Conservation (phyloP, 2,888 invertebrate species). For the Entomobrya multifasciata region DNA sequence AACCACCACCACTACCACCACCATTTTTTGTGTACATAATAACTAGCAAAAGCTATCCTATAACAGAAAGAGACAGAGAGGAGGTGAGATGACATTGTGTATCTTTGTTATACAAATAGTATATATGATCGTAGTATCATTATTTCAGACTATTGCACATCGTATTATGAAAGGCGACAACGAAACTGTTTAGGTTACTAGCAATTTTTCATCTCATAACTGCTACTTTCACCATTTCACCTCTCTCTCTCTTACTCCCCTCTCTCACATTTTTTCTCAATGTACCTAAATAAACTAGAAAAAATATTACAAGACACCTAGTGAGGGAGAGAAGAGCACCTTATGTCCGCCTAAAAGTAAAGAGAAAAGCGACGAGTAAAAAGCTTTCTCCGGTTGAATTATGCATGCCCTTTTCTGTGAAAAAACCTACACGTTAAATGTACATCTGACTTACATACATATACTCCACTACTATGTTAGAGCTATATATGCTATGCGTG, state of each 20-base stretch:
- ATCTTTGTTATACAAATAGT: slow-evolving; percentile 9
- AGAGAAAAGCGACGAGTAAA: slow-evolving; percentile 28
- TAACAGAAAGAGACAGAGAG: not conserved
- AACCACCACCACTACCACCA: slow-evolving; percentile 1
- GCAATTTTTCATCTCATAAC: slow-evolving; percentile 69
- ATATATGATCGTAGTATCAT: not conserved
- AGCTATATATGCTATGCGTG: not conserved
- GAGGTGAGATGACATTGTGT: slow-evolving; percentile 28
- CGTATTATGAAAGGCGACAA: slow-evolving; percentile 52
- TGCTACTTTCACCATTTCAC: slow-evolving; percentile 60
- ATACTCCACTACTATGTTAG: not conserved
- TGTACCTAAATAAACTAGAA: slow-evolving; percentile 4
- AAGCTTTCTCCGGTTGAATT: slow-evolving; percentile 70
- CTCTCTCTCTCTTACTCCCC: slow-evolving; percentile 21
- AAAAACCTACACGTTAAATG: slow-evolving; percentile 1
- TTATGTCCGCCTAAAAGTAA: slow-evolving; percentile 18
- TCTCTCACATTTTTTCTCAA: not conserved
- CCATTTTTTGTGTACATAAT: not conserved
- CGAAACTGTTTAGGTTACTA: slow-evolving; percentile 56
- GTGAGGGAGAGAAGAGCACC: not conserved
- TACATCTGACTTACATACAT: not conserved
- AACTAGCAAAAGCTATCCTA: not conserved
- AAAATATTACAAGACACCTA: not conserved
- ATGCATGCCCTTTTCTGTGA: slow-evolving; percentile 57
- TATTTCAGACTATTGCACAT: slow-evolving; percentile 20